phyloP scores from a whole-genome alignment of 2,113 vertebrate species.

The Hippolais icterina region DNA sequence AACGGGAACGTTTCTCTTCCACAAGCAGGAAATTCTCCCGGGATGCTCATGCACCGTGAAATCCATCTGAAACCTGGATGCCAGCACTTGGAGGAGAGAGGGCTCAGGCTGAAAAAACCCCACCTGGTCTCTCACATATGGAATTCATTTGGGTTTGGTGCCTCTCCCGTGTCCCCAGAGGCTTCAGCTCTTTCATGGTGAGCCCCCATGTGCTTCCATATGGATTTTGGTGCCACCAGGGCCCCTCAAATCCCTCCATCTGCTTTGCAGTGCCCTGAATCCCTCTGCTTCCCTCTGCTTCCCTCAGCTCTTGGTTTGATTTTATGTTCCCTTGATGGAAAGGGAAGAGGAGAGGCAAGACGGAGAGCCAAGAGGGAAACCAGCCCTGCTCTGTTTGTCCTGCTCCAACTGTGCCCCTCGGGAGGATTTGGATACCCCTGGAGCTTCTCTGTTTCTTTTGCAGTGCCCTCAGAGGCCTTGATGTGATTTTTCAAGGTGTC shows the following conservation, averaged over 20 bases:
- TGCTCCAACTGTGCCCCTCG: background rate
- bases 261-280: background rate
- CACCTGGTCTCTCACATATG: background rate
- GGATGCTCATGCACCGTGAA: constrained; percentile 59
- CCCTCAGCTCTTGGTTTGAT: background rate
- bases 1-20: constrained; percentile 66
- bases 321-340: background rate
- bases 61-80: constrained; percentile 65
- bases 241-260: background rate
- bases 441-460: background rate
- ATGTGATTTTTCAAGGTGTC: background rate
- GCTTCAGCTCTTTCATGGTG: background rate
- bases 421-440: background rate
- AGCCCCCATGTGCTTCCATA: background rate
- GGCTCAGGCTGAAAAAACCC: background rate
- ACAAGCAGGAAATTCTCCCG: constrained; percentile 55
- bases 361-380: background rate
- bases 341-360: background rate
- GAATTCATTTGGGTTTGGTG: background rate
- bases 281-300: background rate
- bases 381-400: background rate
- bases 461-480: background rate
- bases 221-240: background rate
- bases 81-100: background rate
- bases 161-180: accelerated